Base-by-base conservation (phyloP, 1,140 invertebrate genomes). In the Wiebesia pumilae region DNA sequence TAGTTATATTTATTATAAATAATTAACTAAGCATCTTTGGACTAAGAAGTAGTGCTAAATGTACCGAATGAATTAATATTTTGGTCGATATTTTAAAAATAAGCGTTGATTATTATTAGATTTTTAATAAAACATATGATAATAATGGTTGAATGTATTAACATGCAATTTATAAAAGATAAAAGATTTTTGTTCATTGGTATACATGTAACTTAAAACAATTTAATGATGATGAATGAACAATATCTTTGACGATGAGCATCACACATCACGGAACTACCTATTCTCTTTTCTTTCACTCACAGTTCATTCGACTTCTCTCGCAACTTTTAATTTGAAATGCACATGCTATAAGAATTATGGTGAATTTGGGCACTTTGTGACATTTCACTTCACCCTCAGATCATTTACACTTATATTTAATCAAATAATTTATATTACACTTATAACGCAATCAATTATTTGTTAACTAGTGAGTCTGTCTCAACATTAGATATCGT, bases 371-470 rank as follows among this genome's bases (percentile, higher is more conserved):
- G 92, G 92, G 92, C 92, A 93, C 92, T 93, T 93, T 92, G 92
- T 93, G 92, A 93, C 90, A 92, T 91, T 93, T 93, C 92, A 93
- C 92, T 91, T 92, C 90, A 92, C 92, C 92, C 92, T 92, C 92
- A 92, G 92, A 93, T 93, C 91, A 92, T 92, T 92, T 92, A 93
- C 91, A 92, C 75, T 87, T 90, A 89, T 86, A 90, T 87, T 90
- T 90, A 91, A 86, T 90, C 89, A 85, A 90, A 89, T 90, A 91
- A 92, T 90, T 90, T 91, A 91, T 91, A 90, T 90, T 92, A 93
- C 90, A 89, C 89, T 90, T 91, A 91, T 88, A 90, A 90, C 89
- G 84, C 86, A 58, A 85, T 81, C 38, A 79, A 80, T 62, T 62
- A 83, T 80, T 67, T 62, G 73, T 87, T 90, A 89, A 90, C 90